Conservation (phyloP, 2,113 vertebrate species). For the Psilopogon haemacephalus region DNA sequence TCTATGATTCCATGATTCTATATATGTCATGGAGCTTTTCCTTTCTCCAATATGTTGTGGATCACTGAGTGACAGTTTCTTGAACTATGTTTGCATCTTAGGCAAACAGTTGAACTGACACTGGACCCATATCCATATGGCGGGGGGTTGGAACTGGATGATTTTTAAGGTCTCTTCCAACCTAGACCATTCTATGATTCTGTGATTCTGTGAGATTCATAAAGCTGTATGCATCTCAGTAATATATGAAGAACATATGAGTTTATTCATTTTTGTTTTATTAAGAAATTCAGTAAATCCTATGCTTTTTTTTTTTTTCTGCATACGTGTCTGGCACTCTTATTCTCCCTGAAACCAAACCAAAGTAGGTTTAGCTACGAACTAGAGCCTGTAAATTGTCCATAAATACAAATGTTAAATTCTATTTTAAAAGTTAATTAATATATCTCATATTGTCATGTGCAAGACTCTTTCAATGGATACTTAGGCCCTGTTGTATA, state of each 20-base stretch:
- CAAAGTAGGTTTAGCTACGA: neutral
- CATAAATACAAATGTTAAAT: neutral
- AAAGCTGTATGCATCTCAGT: neutral
- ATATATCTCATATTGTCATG: neutral
- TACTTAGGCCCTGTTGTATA: neutral
- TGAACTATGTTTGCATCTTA: too few species aligned
- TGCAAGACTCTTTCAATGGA: neutral
- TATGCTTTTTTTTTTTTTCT: neutral
- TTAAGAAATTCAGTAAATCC: neutral
- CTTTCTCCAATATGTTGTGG: too few species aligned
- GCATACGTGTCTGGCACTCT: neutral
- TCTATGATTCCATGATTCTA: too few species aligned
- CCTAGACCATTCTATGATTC: too few species aligned
- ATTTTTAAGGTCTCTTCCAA: too few species aligned
- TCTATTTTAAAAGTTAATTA: neutral
- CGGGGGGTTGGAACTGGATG: too few species aligned
- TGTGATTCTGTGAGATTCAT: neutral
- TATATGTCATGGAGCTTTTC: too few species aligned
- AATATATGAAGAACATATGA: neutral
- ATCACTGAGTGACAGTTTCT: too few species aligned
- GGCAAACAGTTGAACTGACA: too few species aligned
- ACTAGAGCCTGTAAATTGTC: neutral
- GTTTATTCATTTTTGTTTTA: neutral
- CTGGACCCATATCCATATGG: too few species aligned
- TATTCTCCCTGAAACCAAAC: neutral